phyloP scores from a whole-genome alignment of 2,113 vertebrate species.

The Ascaphus truei region DNA sequence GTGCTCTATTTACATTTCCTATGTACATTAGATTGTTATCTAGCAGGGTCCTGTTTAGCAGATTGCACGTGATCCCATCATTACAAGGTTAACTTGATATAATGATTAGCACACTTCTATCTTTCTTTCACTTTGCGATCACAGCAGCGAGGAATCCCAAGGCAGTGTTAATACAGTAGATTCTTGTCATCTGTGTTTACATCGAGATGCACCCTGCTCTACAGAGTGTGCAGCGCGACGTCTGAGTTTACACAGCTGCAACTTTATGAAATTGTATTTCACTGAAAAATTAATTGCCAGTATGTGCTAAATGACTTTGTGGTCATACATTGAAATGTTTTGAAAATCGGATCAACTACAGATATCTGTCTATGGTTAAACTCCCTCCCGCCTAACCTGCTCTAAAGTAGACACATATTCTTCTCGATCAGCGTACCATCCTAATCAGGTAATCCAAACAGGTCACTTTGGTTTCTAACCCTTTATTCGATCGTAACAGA shows the following conservation, averaged over 20 bases:
- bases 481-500: too few species aligned
- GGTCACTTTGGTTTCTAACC: too few species aligned
- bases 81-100: not conserved
- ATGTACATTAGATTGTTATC: too few species aligned
- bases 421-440: too few species aligned
- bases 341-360: too few species aligned
- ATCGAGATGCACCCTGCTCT: constrained; percentile 20
- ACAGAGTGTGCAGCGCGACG: constrained; percentile 15
- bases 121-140: constrained; percentile 1
- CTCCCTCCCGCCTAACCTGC: too few species aligned
- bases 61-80: not conserved
- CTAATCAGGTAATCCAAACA: too few species aligned
- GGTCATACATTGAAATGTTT: not conserved
- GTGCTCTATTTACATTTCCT: too few species aligned
- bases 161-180: constrained; percentile 16
- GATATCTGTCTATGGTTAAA: too few species aligned
- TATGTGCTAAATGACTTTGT: constrained; percentile 2
- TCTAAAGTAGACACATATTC: too few species aligned
- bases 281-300: constrained; percentile 3
- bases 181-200: constrained; percentile 25
- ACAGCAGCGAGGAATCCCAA: constrained; percentile 12
- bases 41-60: too few species aligned
- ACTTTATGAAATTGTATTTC: constrained; percentile 17
- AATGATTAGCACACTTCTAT: not conserved
- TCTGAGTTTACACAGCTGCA: constrained; percentile 24